A percentile compares a stretch with the other conserved stretches of the same genome.
phyloP scores from a whole-genome alignment of 2,113 vertebrate genomes.

The Astatotilapia flaviijosephi region DNA sequence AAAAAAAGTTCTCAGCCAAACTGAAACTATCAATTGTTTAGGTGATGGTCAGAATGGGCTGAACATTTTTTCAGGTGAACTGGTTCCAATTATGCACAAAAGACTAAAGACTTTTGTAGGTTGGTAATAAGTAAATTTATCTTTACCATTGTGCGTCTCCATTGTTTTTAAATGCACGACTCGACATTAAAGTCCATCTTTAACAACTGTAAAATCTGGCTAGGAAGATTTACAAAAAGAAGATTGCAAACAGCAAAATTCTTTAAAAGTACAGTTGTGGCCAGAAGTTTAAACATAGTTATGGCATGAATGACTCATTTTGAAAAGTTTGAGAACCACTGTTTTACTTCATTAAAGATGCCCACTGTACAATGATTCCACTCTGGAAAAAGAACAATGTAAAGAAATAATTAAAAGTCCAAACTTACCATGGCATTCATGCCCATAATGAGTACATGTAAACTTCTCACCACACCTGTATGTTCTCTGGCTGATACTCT shows the following conservation, averaged over 20 bases:
- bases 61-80: neutral
- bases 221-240: neutral
- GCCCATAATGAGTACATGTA: neutral
- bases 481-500: neutral
- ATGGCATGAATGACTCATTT: neutral
- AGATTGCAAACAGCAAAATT: neutral
- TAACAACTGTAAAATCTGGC: neutral
- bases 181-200: neutral
- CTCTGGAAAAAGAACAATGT: neutral
- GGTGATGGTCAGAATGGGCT: neutral
- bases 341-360: neutral
- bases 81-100: neutral
- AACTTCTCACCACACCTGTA: neutral
- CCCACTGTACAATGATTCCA: neutral
- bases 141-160: neutral
- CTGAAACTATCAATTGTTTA: neutral
- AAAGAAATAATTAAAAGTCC: neutral
- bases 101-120: neutral
- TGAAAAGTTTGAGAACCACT: neutral
- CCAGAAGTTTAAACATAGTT: neutral
- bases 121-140: neutral
- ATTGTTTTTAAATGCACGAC: neutral
- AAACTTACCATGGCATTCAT: neutral
- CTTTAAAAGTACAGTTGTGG: neutral
- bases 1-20: neutral